These are phyloP conservation scores for Vespertilio murinus DNA, from an alignment of 2,797 vertebrate species.

Conservation along the genomic window DNA sequence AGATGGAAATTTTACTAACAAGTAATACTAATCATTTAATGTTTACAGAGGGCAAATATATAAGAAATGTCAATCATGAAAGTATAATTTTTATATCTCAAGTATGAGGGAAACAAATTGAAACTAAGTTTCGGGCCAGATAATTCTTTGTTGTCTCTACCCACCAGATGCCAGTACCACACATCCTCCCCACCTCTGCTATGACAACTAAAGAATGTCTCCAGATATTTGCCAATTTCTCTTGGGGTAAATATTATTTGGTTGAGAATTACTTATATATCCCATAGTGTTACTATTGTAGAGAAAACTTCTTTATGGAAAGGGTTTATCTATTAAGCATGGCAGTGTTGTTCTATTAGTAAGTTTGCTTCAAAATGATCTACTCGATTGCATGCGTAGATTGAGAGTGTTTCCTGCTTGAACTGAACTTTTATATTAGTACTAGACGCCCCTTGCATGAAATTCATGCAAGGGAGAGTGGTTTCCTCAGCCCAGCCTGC, in stretches of 20 bases:
- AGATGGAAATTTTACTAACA: neutral
- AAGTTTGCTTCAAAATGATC: neutral
- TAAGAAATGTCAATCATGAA: neutral
- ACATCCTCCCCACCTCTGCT: neutral
- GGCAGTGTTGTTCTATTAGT: neutral
- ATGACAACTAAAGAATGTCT: neutral
- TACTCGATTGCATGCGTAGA: neutral
- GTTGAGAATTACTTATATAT: neutral
- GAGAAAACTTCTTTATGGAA: neutral
- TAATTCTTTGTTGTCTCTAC: neutral
- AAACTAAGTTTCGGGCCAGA: neutral
- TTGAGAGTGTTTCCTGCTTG: neutral
- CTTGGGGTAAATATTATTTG: neutral
- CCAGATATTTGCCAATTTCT: neutral
- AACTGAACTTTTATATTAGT: slow-evolving; percentile 19
- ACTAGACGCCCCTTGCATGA: too few species aligned
- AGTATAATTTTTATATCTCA: neutral
- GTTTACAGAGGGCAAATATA: neutral
- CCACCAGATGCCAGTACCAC: neutral
- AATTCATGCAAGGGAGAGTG: too few species aligned
- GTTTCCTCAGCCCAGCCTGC: too few species aligned
- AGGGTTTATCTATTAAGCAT: neutral
- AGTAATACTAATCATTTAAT: neutral
- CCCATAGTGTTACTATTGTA: neutral
- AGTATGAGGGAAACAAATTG: neutral